phyloP scores from a whole-genome alignment of 2,888 invertebrate genomes.

The Tuta absoluta region DNA sequence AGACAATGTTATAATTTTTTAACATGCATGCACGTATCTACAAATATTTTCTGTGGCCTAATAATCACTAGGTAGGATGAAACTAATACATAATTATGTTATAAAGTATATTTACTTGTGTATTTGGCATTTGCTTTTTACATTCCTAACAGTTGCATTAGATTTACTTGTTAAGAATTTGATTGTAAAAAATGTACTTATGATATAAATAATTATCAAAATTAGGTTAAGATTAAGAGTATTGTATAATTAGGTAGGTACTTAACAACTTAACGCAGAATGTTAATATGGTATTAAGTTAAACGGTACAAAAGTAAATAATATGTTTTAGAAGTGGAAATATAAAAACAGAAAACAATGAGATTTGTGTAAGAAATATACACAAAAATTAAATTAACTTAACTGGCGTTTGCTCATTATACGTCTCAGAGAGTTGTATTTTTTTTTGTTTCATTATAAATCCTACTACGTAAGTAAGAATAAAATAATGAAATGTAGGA shows the following conservation, averaged over 20 bases:
- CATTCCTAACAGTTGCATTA: conserved; percentile 3
- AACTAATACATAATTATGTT: too few relatives aligned
- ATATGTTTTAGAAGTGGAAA: too few relatives aligned
- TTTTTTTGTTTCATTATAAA: too few relatives aligned
- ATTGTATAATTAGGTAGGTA: not conserved
- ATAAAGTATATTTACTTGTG: too few relatives aligned
- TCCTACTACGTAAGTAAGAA: not conserved
- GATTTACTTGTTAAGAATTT: not conserved
- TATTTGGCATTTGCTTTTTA: not conserved
- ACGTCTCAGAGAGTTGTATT: too few relatives aligned
- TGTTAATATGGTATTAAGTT: not conserved
- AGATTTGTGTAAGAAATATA: too few relatives aligned
- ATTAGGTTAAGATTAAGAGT: not conserved
- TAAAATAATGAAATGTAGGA: not conserved
- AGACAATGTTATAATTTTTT: not conserved
- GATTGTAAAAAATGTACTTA: conserved; percentile 30
- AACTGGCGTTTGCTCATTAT: too few relatives aligned
- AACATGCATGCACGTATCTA: not conserved
- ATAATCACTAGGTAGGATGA: not conserved
- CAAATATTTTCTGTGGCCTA: not conserved
- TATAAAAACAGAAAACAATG: not conserved
- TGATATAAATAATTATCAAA: conserved; percentile 1
- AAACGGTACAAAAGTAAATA: not conserved
- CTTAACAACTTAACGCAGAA: not conserved
- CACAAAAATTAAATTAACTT: too few relatives aligned